Evolutionary conservation across 2,797 vertebrate species (phyloP).

Genomic region (Mormyrops boulengeri): DNA sequence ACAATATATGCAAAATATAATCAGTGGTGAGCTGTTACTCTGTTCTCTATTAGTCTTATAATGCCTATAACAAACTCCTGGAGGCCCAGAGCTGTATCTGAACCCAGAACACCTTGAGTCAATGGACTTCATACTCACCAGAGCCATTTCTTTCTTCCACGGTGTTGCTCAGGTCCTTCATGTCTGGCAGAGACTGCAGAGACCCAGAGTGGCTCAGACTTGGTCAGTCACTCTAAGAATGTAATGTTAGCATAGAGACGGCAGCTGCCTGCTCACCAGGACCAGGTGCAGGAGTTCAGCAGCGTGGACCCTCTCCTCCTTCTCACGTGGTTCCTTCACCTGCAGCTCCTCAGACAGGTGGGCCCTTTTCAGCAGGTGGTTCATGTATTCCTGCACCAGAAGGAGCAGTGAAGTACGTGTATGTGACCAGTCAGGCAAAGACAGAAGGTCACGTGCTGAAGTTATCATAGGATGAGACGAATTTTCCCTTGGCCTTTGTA

Average conservation of each 20-base stretch:
- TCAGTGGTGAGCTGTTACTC: not conserved
- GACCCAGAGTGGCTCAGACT: conserved; percentile 12
- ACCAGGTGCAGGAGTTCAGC: conserved; percentile 61
- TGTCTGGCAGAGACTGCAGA: conserved; percentile 64
- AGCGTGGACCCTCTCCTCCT: conserved; percentile 61
- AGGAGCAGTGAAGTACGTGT: conserved; percentile 3
- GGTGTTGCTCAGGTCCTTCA: conserved; percentile 44
- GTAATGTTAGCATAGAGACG: no score
- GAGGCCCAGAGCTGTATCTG: not conserved
- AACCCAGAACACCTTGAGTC: not conserved
- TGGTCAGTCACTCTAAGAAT: not conserved
- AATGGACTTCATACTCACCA: conserved; percentile 35
- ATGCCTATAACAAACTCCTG: not conserved
- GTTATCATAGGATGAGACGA: not conserved
- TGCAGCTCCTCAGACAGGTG: conserved; percentile 59
- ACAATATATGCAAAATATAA: not conserved
- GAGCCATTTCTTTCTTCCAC: conserved; percentile 27
- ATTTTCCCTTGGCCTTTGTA: not conserved
- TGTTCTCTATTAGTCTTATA: not conserved
- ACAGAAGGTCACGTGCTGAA: not conserved
- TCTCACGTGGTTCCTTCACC: conserved; percentile 68
- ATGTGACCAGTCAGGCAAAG: not conserved
- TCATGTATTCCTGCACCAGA: conserved; percentile 70
- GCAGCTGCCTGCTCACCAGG: conserved; percentile 51
- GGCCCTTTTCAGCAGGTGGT: conserved; percentile 68